Base-by-base conservation (phyloP, 2,797 vertebrate genomes). In the Ctenosaura bakeri region DNA sequence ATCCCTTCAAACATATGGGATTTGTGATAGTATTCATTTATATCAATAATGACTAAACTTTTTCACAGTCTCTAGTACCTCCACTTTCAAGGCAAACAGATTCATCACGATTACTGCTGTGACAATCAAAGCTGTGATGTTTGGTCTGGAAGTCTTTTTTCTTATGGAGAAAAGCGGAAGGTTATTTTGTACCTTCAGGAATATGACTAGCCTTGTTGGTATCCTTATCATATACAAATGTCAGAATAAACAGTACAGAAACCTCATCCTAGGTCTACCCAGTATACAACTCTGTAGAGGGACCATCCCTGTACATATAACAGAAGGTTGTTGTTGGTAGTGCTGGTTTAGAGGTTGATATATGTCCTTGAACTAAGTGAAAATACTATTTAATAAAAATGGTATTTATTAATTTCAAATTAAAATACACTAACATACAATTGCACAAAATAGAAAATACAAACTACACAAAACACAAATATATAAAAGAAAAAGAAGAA, bases 101-200 rank as follows among this genome's bases (percentile, higher is more conserved):
- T 79, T 82, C 26, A 88, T 89, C 66, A 69, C 13, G 24, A 77
- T 32, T 62, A 91, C 12, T 83, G 38, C 84, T 90, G 78, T 84
- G 83, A 62, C 38, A 88, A 35, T 88, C 46, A 76, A 29, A 42
- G 54, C 2, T 91, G 32, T 88, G 84, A 92, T 87, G 46, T 22
- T 69, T 12, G 0, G 77, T 42, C 4, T 59, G 46, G 89, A 73
- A 7, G 7, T 4, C 35, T 32, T 64, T 88, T 90, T 71, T 13
- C 38, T 83, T 82, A 50, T 90, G 26, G 85, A 88, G 42, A 50
- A 7, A 87, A 89, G 18, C 3, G 77, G 46, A 80, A 50, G 0
- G 0, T 76, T 81, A 2, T 1, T 84, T 85, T 87, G 52, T 59
- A 62, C 84, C 50, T 52, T 46, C 66, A 29, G 85, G 1, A 69